Conservation (phyloP, 2,888 invertebrate genomes). For the Deilephila porcellus region DNA sequence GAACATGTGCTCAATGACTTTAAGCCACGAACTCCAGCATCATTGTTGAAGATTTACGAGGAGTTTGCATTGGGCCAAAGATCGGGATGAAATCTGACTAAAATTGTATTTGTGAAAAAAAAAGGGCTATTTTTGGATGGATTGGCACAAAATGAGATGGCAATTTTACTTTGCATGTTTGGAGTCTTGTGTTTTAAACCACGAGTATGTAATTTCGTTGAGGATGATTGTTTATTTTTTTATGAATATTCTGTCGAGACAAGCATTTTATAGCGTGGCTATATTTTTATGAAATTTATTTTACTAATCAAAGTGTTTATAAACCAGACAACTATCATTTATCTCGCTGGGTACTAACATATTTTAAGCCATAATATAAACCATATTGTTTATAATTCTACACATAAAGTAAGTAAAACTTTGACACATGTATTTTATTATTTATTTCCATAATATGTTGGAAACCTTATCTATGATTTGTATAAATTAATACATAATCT, state of each 20-base stretch:
- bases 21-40: constrained; percentile 90
- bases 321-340: not conserved
- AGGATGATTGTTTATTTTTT: too few species aligned
- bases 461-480: constrained; percentile 57
- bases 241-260: too few species aligned
- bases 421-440: constrained; percentile 41
- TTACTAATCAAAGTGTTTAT: too few species aligned
- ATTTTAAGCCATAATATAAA: not conserved
- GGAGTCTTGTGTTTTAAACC: too few species aligned
- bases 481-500: constrained; percentile 60
- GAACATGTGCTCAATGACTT: constrained; percentile 88
- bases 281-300: too few species aligned
- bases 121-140: not conserved
- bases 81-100: constrained; percentile 49
- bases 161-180: too few species aligned
- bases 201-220: too few species aligned
- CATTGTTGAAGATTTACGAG: constrained; percentile 90
- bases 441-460: constrained; percentile 57
- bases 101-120: not conserved
- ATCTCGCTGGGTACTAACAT: not conserved
- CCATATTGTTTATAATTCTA: not conserved
- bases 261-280: too few species aligned
- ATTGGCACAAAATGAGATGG: too few species aligned
- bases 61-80: constrained; percentile 81
- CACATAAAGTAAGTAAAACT: not conserved